These are phyloP conservation scores for Calidris pygmaea DNA, from an alignment of 2,113 vertebrate genomes.

Conservation along the genomic window DNA sequence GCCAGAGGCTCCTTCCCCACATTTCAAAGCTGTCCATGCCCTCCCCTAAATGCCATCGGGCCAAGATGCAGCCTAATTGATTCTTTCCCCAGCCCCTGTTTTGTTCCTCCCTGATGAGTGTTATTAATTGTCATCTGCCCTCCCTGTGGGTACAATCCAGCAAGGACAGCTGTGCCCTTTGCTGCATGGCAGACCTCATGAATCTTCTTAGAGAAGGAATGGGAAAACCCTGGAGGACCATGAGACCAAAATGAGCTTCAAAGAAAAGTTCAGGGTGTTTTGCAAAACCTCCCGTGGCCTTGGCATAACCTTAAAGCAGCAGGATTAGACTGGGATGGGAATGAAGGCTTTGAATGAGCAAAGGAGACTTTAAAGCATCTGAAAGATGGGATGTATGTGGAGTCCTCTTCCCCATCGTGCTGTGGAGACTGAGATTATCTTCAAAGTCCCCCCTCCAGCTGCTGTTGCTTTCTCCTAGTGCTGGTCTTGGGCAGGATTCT, in stretches of 20 bases:
- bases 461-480: background rate
- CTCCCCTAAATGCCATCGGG: background rate
- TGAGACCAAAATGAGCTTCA: background rate
- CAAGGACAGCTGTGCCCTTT: background rate
- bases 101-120: background rate
- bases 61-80: background rate
- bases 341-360: fast-evolving
- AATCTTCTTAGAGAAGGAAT: background rate
- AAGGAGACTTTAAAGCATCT: background rate
- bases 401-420: background rate
- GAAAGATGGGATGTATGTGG: background rate
- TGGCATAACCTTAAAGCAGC: background rate
- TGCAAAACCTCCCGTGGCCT: background rate
- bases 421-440: background rate
- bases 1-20: background rate
- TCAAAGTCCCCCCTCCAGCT: background rate
- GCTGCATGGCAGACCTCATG: background rate
- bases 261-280: background rate
- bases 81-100: background rate
- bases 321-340: background rate
- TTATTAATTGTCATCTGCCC: background rate
- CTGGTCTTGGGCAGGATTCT: background rate
- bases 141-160: background rate
- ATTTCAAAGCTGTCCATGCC: background rate
- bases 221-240: background rate